These are phyloP conservation scores for Alcedo atthis DNA, from an alignment of 2,797 vertebrate genomes.

Conservation along the genomic window DNA sequence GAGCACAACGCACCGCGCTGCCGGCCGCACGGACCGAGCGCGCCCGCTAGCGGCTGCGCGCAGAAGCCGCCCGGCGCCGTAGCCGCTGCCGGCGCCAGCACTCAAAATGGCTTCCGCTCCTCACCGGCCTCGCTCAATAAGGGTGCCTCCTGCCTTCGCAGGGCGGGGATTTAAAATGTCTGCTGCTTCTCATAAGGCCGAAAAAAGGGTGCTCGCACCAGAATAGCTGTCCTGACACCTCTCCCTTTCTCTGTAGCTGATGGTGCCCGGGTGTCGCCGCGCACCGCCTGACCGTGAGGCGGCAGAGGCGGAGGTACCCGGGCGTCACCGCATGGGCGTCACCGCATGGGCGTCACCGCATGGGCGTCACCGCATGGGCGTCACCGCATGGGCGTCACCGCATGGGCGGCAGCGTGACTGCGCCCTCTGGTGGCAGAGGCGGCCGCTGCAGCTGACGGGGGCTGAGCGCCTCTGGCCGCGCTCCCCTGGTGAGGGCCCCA, in stretches of 20 bases:
- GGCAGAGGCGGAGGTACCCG: too few relatives aligned
- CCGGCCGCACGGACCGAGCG: neutral
- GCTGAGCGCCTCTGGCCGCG: too few relatives aligned
- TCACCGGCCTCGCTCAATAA: neutral
- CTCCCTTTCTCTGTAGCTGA: too few relatives aligned
- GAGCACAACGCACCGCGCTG: too few relatives aligned
- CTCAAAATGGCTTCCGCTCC: neutral
- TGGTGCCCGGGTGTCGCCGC: neutral
- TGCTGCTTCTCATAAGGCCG: too few relatives aligned
- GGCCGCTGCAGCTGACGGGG: neutral
- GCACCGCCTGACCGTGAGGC: too few relatives aligned
- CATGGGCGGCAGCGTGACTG: neutral
- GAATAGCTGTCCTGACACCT: fast-evolving
- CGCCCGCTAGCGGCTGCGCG: neutral
- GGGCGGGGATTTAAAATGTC: fast-evolving
- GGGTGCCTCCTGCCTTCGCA: neutral
- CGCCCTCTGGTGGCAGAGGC: neutral
- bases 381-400: neutral
- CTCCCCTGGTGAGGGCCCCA: too few relatives aligned
- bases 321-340: neutral
- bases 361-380: too few relatives aligned
- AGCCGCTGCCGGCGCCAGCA: fast-evolving
- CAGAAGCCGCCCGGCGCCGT: too few relatives aligned
- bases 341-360: neutral
- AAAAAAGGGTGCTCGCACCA: fast-evolving